Evolutionary conservation across 30 jellyfish, hydroid and myxozoan species (phyloP), one percentile per base, ranked within the genome.

Genomic region (Turritopsis rubra): DNA sequence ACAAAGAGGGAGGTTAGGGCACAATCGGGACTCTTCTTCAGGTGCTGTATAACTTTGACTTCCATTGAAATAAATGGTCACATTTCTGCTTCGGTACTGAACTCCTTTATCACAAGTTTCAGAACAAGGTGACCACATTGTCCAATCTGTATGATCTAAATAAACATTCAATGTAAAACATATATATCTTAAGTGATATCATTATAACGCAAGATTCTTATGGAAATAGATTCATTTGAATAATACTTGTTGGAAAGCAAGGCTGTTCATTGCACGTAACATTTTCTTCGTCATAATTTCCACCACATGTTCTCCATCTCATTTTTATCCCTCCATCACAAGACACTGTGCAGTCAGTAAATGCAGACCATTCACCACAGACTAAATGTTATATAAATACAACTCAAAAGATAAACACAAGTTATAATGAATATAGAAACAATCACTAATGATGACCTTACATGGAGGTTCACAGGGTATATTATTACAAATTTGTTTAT

Each of bases 281-380:
- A 65, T 75, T 86, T 4, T 93, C 95, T 16, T 72, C 83, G 28
- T 82, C 96, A 3, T 85, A 71, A 53, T 85, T 75, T 1, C 99
- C 99, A 83, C 87, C 91, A 80, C 99, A 93, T 3, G 99, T 93
- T 66, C 99, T 53, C 99, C 99, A 93, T 81, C 99, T 73, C 54
- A 84, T 89, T 74, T 79, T 80, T 25, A 54, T 28, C 16, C 99
- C 99, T 0, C 99, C 99, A 21, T 93, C 96, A 80, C 99, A 93
- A 18, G 95, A 66, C 16, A 28, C 91, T n/a, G 96, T 81, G 87
- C 99, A 93, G 27, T 85, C 91, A 19, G 94, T 73, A 79, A 72
- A 93, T 1, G 96, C 96, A 3, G 99, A 93, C 99, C 99, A 93
- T 29, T 88, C 95, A 74, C 99, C 99, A 66, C 99, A 93, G 29